Conservation (phyloP, 2,113 vertebrate genomes). For the Corythornis madagascariensis region DNA sequence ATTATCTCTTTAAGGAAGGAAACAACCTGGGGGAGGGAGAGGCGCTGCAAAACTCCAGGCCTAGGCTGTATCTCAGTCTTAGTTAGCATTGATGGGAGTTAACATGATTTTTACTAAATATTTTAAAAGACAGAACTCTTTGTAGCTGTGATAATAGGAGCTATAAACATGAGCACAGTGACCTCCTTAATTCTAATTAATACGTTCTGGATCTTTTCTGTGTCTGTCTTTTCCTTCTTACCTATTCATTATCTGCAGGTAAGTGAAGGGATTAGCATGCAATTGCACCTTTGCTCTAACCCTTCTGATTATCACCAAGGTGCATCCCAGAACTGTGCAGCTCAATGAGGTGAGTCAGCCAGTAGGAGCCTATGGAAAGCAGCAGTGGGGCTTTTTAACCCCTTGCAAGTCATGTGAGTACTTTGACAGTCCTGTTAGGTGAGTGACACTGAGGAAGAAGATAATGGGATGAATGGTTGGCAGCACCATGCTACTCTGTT, state of each 20-base stretch:
- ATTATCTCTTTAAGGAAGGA: not conserved
- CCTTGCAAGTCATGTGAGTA: accelerated
- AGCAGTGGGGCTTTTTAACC: not conserved
- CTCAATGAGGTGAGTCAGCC: constrained; percentile 4
- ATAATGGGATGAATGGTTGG: not conserved
- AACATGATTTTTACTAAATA: not conserved
- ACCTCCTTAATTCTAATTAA: constrained; percentile 49
- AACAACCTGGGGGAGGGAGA: not conserved
- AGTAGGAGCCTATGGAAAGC: not conserved
- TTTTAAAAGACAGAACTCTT: not conserved
- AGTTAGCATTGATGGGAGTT: not conserved
- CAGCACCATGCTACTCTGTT: not conserved
- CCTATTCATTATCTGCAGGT: constrained; percentile 49
- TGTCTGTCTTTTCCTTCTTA: constrained; percentile 32
- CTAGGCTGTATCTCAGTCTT: not conserved
- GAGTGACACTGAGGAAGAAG: not conserved
- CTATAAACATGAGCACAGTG: not conserved
- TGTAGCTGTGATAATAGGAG: not conserved
- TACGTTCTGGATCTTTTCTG: constrained; percentile 20
- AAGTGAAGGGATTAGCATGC: constrained; percentile 45
- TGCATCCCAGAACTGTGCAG: not conserved
- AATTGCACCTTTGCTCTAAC: constrained; percentile 47
- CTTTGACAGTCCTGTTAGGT: accelerated
- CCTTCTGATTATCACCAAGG: constrained; percentile 20
- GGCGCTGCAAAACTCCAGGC: not conserved